Evolutionary conservation across 2,888 invertebrate species (phyloP).

Genomic region (Hoplodrina blanda): DNA sequence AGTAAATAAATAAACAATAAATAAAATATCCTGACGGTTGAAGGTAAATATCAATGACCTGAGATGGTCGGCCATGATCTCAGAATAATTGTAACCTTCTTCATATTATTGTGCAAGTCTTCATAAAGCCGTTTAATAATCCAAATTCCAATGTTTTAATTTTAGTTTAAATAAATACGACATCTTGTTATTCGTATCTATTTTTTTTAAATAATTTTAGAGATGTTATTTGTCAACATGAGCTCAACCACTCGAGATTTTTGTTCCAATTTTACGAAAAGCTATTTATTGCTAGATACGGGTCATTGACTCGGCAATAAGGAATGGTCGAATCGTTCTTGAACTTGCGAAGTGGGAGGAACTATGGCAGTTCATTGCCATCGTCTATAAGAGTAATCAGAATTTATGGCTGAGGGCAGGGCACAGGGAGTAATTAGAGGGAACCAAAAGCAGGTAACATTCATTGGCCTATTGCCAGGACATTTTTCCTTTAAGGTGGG

Average conservation of each 20-base stretch:
- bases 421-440: conserved; percentile 15
- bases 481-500: conserved; percentile 31
- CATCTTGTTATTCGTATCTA: too few relatives aligned
- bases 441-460: conserved; percentile 11
- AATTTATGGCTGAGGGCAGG: conserved; percentile 21
- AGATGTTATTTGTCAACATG: conserved; percentile 19
- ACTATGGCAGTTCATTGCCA: conserved; percentile 36
- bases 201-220: not conserved
- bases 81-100: conserved; percentile 8
- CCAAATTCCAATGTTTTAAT: too few relatives aligned
- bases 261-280: conserved; percentile 32
- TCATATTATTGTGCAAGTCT: not conserved
- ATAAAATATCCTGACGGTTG: conserved; percentile 31
- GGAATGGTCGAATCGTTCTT: conserved; percentile 25
- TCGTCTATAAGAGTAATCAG: conserved; percentile 19
- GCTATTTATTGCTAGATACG: conserved; percentile 24
- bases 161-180: too few relatives aligned
- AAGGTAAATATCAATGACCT: conserved; percentile 46
- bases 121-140: not conserved
- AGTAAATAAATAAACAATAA: conserved; percentile 35
- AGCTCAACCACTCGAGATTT: conserved; percentile 27
- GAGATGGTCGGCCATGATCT: conserved; percentile 43
- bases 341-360: conserved; percentile 30
- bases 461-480: conserved; percentile 37
- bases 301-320: conserved; percentile 39